phyloP scores from a whole-genome alignment of 2,113 vertebrate genomes.

The Eublepharis macularius region DNA sequence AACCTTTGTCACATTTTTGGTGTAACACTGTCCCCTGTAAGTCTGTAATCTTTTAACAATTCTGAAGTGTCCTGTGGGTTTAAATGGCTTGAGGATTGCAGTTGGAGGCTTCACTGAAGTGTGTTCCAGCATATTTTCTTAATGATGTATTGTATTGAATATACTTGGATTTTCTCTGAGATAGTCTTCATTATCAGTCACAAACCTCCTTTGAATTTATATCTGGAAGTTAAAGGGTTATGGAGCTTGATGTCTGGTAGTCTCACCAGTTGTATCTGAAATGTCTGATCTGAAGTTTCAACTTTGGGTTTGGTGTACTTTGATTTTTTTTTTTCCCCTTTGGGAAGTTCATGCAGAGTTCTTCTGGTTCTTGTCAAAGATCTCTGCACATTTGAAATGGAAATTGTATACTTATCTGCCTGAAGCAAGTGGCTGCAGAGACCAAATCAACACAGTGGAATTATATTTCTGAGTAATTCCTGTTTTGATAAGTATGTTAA shows the following conservation, averaged over 20 bases:
- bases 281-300: constrained; percentile 9
- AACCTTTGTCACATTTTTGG: not conserved
- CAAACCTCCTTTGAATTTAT: not conserved
- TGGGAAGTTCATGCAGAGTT: not conserved
- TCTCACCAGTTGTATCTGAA: not conserved
- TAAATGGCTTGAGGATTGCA: not conserved
- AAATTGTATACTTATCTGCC: not conserved
- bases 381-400: constrained; percentile 26
- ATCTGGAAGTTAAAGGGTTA: constrained; percentile 9
- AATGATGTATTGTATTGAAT: not conserved
- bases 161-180: not conserved
- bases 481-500: constrained; percentile 18
- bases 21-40: not conserved
- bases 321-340: not conserved
- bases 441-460: not conserved
- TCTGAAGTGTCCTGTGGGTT: not conserved
- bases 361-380: not conserved
- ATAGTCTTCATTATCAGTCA: not conserved
- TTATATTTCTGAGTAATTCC: constrained; percentile 13
- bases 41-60: not conserved
- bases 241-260: constrained; percentile 5
- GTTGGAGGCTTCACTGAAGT: not conserved
- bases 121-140: not conserved
- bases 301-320: not conserved
- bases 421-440: constrained; percentile 38